These are phyloP conservation scores for Xylota segnis DNA, from an alignment of 2,888 invertebrate genomes.

Conservation along the genomic window DNA sequence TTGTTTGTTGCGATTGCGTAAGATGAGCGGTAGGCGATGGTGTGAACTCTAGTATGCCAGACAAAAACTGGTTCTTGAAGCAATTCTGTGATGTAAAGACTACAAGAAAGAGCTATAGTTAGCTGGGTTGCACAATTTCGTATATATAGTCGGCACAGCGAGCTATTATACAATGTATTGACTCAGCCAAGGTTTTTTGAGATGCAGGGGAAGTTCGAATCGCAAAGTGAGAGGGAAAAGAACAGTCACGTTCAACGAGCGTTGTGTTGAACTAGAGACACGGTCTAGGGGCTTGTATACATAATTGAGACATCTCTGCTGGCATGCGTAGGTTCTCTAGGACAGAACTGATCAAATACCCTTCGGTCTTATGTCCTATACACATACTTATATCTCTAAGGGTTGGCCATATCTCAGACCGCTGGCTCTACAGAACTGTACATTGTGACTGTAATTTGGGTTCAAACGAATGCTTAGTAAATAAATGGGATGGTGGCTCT, in stretches of 20 bases:
- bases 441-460: no score
- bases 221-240: not conserved
- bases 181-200: not conserved
- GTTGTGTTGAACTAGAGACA: not conserved
- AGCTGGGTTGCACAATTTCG: not conserved
- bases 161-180: no score
- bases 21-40: not conserved
- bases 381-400: no score
- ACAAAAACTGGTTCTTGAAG: not conserved
- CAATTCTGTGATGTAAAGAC: not conserved
- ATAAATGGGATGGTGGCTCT: no score
- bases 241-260: not conserved
- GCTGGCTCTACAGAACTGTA: no score
- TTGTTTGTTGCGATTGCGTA: conserved; percentile 1
- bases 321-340: no score
- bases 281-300: not conserved
- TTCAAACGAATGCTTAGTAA: no score
- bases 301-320: not conserved
- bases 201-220: not conserved
- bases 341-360: no score
- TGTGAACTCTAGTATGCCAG: conserved; percentile 1
- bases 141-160: no score
- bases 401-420: no score
- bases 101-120: not conserved
- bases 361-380: no score